These are phyloP conservation scores for Phocoena phocoena DNA, from an alignment of 2,113 vertebrate species.

Conservation along the genomic window DNA sequence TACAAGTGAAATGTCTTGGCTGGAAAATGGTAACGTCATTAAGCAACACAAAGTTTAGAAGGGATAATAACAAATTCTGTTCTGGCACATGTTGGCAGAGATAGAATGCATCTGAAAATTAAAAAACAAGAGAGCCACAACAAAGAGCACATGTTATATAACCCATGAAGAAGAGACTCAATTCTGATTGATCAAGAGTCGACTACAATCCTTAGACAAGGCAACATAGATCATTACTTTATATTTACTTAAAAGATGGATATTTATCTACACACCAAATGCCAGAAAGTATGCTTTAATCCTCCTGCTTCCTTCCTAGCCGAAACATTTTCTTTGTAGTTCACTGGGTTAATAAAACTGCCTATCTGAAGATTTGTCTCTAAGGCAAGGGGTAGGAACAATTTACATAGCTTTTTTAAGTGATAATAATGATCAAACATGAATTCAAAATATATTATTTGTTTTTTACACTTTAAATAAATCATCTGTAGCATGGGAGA, in stretches of 20 bases:
- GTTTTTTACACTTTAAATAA: not conserved
- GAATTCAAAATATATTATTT: not conserved
- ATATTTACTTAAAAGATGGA: not conserved
- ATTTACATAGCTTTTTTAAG: not conserved
- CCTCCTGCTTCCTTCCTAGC: not conserved
- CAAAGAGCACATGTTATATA: not conserved
- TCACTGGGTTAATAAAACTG: not conserved
- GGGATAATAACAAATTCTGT: not conserved
- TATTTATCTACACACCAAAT: not conserved
- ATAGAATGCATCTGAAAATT: not conserved
- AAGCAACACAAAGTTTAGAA: not conserved
- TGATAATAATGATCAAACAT: not conserved
- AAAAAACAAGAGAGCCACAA: not conserved
- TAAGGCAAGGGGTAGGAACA: not conserved
- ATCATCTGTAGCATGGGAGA: not conserved
- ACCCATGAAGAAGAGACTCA: not conserved
- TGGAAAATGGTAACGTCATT: not conserved
- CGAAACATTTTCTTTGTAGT: not conserved
- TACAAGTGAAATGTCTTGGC: not conserved
- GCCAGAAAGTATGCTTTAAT: not conserved
- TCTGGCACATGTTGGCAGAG: not conserved
- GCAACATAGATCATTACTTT: not conserved
- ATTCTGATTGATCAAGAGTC: slow-evolving; percentile 5
- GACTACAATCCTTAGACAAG: not conserved
- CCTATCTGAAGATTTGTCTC: not conserved